Evolutionary conservation across 2,113 vertebrate genomes (phyloP).

Genomic region (Pan troglodytes): DNA sequence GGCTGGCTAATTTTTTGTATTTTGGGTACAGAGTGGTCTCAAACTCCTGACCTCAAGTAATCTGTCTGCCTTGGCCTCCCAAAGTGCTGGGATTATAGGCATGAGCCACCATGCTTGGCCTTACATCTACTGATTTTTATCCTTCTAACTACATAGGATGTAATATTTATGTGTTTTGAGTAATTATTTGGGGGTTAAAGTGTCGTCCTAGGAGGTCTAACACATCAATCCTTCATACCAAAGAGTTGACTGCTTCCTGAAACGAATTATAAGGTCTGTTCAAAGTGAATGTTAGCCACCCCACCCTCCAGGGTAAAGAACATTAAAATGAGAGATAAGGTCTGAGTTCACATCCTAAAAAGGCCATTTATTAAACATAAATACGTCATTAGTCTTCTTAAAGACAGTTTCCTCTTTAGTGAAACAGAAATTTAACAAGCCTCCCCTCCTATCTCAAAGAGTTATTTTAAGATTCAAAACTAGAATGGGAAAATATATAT

Average conservation of each 20-base stretch:
- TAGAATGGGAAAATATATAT: not conserved
- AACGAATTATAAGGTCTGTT: not conserved
- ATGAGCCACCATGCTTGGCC: too few relatives aligned
- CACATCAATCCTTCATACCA: not conserved
- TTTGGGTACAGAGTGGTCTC: too few relatives aligned
- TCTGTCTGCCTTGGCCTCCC: too few relatives aligned
- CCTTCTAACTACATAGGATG: not conserved
- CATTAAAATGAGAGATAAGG: not conserved
- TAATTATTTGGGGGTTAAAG: not conserved
- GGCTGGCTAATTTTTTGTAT: too few relatives aligned
- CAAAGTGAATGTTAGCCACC: not conserved
- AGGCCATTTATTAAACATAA: conserved; percentile 2
- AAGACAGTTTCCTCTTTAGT: not conserved
- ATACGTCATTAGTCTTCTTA: not conserved
- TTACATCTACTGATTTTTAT: not conserved
- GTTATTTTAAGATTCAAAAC: conserved; percentile 44
- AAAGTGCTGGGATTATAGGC: too few relatives aligned
- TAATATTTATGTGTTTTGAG: not conserved
- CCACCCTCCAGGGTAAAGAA: not conserved
- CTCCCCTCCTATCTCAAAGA: not conserved
- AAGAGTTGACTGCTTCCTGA: not conserved
- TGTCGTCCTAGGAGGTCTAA: not conserved
- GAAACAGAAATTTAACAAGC: not conserved
- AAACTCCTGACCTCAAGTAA: too few relatives aligned
- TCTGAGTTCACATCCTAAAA: not conserved